A percentile compares a stretch with the other conserved stretches of the same genome.
Evolutionary conservation across 2,113 vertebrate species (phyloP).

Genomic region (Leiothrix lutea): DNA sequence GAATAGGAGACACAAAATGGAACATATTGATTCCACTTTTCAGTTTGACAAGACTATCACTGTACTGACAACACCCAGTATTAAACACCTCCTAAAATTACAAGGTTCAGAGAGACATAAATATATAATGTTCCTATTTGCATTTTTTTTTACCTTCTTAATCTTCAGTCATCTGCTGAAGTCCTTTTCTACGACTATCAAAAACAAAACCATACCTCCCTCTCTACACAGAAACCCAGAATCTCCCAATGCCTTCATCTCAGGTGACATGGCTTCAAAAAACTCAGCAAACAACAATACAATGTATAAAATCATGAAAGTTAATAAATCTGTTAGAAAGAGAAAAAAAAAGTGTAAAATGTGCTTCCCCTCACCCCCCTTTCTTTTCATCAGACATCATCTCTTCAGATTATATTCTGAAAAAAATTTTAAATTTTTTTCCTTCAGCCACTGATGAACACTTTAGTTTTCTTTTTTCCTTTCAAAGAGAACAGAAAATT

Average conservation of each 20-base stretch:
- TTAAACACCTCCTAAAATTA: neutral
- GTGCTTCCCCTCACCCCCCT: accelerated
- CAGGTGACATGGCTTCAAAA: neutral
- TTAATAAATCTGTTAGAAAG: neutral
- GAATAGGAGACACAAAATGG: neutral
- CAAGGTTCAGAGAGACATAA: neutral
- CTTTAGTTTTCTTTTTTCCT: neutral
- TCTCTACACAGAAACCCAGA: neutral
- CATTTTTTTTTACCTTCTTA: neutral
- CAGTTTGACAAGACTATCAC: neutral
- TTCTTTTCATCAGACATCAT: neutral
- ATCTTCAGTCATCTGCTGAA: neutral
- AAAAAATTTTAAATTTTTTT: neutral
- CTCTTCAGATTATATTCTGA: neutral
- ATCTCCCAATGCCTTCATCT: neutral
- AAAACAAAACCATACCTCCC: neutral
- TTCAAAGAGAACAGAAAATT: neutral
- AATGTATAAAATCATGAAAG: neutral
- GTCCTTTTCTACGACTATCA: neutral
- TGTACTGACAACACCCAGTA: neutral
- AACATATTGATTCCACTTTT: neutral
- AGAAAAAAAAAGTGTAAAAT: neutral
- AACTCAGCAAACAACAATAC: neutral
- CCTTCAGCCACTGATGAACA: neutral
- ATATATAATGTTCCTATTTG: neutral